Evolutionary conservation across 2,113 vertebrate genomes (phyloP).

Genomic region (Onychostruthus taczanowskii): DNA sequence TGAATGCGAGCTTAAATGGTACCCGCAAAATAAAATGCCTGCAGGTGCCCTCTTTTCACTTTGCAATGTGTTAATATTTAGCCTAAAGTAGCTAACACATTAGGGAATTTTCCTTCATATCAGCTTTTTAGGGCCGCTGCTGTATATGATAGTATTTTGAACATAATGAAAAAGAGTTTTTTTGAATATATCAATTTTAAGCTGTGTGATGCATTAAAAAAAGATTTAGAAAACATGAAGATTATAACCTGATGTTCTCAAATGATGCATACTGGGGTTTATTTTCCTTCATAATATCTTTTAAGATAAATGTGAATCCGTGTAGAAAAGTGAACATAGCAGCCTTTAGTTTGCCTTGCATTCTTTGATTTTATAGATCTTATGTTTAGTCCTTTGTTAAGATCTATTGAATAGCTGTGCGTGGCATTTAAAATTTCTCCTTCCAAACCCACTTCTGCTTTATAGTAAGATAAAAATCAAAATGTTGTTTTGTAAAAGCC

Average conservation of each 20-base stretch:
- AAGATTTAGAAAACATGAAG: not conserved
- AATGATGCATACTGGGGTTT: not conserved
- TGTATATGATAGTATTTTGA: not conserved
- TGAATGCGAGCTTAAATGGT: not conserved
- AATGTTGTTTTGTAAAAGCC: not conserved
- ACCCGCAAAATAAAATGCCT: not conserved
- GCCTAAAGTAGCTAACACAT: not conserved
- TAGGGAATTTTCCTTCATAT: not conserved
- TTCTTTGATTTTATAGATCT: slow-evolving; percentile 22
- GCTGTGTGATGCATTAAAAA: not conserved
- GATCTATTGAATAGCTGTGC: not conserved
- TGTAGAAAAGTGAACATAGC: not conserved
- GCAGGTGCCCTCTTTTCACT: not conserved
- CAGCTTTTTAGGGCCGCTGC: not conserved
- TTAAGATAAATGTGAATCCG: not conserved
- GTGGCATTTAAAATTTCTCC: not conserved
- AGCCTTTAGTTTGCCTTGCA: not conserved
- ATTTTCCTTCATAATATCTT: not conserved
- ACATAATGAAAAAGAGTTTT: not conserved
- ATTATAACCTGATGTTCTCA: not conserved
- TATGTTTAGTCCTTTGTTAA: not conserved
- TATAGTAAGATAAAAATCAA: not conserved
- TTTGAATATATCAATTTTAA: not conserved
- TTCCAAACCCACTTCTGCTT: not conserved
- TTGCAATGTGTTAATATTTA: not conserved